Conservation (phyloP, 2,888 invertebrate species). For the Microctonus aethiopoides region DNA sequence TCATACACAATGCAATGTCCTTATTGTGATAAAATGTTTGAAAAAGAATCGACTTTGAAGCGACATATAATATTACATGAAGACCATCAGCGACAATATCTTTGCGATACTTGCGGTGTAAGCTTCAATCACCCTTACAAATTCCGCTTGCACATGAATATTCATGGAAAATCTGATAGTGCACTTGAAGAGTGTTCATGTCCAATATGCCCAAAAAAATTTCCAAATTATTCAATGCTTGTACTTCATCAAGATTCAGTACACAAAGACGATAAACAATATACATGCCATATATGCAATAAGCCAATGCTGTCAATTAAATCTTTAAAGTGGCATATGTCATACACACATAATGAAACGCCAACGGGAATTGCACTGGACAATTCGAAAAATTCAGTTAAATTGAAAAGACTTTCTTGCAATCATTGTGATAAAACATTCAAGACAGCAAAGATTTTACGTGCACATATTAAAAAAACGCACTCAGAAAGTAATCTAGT, state of each 20-base stretch:
- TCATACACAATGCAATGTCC: slow-evolving; percentile 64
- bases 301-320: slow-evolving; percentile 63
- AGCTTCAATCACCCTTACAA: slow-evolving; percentile 65
- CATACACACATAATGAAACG: slow-evolving; percentile 62
- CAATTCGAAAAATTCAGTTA: slow-evolving; percentile 43
- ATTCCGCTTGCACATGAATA: slow-evolving; percentile 60
- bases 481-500: slow-evolving; percentile 63
- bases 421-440: slow-evolving; percentile 63
- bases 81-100: slow-evolving; percentile 63
- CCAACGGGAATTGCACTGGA: slow-evolving; percentile 39
- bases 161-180: slow-evolving; percentile 62
- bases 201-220: slow-evolving; percentile 64
- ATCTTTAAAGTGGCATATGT: slow-evolving; percentile 63
- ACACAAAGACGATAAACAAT: slow-evolving; percentile 63
- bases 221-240: slow-evolving; percentile 64
- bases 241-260: slow-evolving; percentile 63
- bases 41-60: slow-evolving; percentile 63
- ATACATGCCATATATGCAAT: slow-evolving; percentile 64
- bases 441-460: slow-evolving; percentile 64
- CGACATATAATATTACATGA: slow-evolving; percentile 65
- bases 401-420: slow-evolving; percentile 59
- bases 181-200: slow-evolving; percentile 64
- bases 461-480: slow-evolving; percentile 64
- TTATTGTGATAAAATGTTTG: slow-evolving; percentile 65
- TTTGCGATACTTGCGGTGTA: slow-evolving; percentile 63